Percentiles rank a stretch among this genome's conserved stretches.
These are phyloP conservation scores for cat (Felis catus) DNA, from an alignment of 2,113 vertebrate species.

Conservation along the genomic window F.catus_Fca126_mat1.0 CM031412.1:197224001-197224500, in stretches of 20 bases:
- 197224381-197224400: neutral
- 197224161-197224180: neutral
- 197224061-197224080: neutral
- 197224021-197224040: neutral
- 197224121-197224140: neutral
- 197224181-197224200: neutral
- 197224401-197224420: neutral
- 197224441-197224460: neutral
- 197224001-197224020: neutral
- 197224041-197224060: neutral
- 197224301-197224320: rapidly evolving
- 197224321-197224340: neutral
- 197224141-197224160: neutral
- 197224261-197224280: neutral
- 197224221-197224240: neutral
- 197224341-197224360: neutral
- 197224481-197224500: neutral
- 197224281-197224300: neutral
- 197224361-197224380: neutral
- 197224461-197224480: neutral
- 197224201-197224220: neutral
- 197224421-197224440: neutral
- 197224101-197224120: neutral
- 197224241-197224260: rapidly evolving
- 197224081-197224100: neutral